Conservation (phyloP, 2,797 vertebrate genomes). For the Nyctalus aviator region DNA sequence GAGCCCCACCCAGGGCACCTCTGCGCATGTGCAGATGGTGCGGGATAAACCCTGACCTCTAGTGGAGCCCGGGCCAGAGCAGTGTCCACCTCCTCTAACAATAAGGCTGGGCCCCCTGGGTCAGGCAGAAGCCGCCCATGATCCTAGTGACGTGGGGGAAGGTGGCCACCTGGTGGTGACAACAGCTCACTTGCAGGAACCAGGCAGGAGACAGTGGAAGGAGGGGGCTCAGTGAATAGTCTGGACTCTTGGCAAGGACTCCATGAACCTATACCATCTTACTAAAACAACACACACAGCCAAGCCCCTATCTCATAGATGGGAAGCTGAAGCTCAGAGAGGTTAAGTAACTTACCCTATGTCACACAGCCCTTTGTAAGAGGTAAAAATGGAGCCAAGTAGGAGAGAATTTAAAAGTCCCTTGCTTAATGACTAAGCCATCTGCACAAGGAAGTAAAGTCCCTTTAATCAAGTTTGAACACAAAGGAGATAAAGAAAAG, state of each 20-base stretch:
- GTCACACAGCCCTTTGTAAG: not conserved
- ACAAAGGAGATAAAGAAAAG: not conserved
- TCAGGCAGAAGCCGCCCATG: accelerated
- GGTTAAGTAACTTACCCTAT: not conserved
- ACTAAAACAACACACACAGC: not conserved
- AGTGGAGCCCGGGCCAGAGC: not conserved
- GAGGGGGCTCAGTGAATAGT: not conserved
- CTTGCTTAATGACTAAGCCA: not conserved
- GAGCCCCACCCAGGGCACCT: not conserved
- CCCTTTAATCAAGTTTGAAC: not conserved
- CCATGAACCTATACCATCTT: not conserved
- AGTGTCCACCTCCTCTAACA: no score
- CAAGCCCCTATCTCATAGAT: not conserved
- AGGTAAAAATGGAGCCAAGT: not conserved
- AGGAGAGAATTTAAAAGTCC: not conserved
- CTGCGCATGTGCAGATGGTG: no score
- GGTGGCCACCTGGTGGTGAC: slow-evolving; percentile 69
- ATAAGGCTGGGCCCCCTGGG: not conserved
- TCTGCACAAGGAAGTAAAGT: not conserved
- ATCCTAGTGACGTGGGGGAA: not conserved
- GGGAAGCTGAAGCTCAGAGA: not conserved
- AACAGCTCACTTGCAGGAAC: not conserved
- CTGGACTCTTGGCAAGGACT: not conserved
- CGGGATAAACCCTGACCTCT: not conserved
- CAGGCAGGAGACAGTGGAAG: not conserved